These are phyloP conservation scores for Byasa hedistus DNA, from an alignment of 2,888 invertebrate species.

Conservation along the genomic window DNA sequence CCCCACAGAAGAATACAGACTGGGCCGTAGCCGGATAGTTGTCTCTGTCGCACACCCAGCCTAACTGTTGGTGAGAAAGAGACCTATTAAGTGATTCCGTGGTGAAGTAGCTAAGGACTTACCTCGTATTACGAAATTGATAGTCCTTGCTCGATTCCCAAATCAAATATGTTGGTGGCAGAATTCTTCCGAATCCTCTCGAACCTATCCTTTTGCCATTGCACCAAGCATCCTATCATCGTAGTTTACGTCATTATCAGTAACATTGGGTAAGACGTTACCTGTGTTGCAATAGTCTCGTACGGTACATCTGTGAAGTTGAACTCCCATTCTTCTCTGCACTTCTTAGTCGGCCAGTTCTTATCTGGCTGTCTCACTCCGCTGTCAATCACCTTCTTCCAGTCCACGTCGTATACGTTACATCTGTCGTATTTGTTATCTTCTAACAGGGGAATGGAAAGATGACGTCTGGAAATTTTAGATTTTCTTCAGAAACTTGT, in stretches of 20 bases:
- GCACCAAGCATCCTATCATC: too few relatives aligned
- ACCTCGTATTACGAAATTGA: too few relatives aligned
- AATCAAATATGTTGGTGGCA: too few relatives aligned
- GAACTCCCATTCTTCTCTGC: slow-evolving; percentile 60
- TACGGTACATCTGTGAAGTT: slow-evolving; percentile 70
- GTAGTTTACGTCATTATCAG: too few relatives aligned
- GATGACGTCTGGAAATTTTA: slow-evolving; percentile 50
- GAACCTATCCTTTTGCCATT: too few relatives aligned
- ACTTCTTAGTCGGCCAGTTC: slow-evolving; percentile 60
- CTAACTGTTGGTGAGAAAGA: slow-evolving; percentile 71
- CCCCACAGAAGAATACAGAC: slow-evolving; percentile 91
- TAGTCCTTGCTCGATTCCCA: too few relatives aligned
- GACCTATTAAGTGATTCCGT: background rate
- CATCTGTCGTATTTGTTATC: slow-evolving; percentile 55
- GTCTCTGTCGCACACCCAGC: slow-evolving; percentile 92
- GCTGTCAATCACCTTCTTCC: slow-evolving; percentile 49
- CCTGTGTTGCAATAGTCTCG: slow-evolving; percentile 67
- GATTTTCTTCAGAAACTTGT: too few relatives aligned
- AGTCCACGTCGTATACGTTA: slow-evolving; percentile 61
- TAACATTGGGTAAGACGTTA: slow-evolving; percentile 31
- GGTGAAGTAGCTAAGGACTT: too few relatives aligned
- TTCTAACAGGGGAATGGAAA: slow-evolving; percentile 53
- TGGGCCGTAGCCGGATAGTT: slow-evolving; percentile 88
- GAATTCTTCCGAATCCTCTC: too few relatives aligned
- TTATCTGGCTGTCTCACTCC: slow-evolving; percentile 48